Evolutionary conservation across 2,888 invertebrate genomes (phyloP), one percentile per base, ranked within the genome.

Genomic region (Epiblema foenella): DNA sequence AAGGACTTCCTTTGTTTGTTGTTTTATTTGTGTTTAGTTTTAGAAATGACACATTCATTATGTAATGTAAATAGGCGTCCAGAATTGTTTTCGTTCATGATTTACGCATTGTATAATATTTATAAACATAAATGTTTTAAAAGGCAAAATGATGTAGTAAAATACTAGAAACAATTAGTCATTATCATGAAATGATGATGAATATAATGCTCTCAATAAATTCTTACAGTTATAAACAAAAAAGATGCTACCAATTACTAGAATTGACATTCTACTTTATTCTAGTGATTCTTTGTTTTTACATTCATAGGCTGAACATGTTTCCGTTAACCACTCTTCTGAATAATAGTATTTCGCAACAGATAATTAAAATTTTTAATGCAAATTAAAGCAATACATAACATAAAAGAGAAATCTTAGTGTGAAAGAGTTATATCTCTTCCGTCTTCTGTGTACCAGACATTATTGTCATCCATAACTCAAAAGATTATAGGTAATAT

Each of bases 1-100:
- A 80, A 81, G 78, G 79, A 62, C 73, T 73, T 81, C 75, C 79
- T 81, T 83, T 83, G 81, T 83, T 77, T 76, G 65, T 75, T 58
- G 71, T 69, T 72, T 64, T 72, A 20, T 64, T 68, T n/a, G 17
- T 70, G 65, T 65, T 64, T 64, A 51, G 49, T 54, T 17, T 57
- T 62, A 46, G 68, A 20, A 42, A 54, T 60, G 57, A 46, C 49
- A 62, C 46, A 54, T 58, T 75, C 62, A 67, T 71, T 71, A 71
- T 67, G 71, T 67, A 67, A 71, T 49, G 67, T 71, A 71, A 71
- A 71, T 71, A 71, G 67, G 49, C 56, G 33, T 24, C 17, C 42
- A 56, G 42, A 39, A 42, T 20, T 42, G 29, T 56, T 29, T 64
- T 39, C 2, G 57, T 17, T 0, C 10, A 8, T 12, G 12, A 17